These are phyloP conservation scores for Cyanoliseus patagonus DNA, from an alignment of 2,113 vertebrate genomes.

Conservation along the genomic window DNA sequence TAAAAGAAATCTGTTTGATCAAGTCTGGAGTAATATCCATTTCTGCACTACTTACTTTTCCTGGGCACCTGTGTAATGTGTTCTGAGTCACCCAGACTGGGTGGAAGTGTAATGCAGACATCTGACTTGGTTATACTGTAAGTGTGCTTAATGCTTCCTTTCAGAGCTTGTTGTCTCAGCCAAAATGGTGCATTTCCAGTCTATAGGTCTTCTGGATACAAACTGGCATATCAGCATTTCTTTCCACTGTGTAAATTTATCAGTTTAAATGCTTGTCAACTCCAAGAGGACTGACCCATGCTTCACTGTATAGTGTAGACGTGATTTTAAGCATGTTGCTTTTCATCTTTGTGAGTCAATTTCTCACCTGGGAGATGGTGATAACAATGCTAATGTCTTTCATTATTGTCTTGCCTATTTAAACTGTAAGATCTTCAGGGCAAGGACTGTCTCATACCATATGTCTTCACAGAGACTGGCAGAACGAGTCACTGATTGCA, in stretches of 20 bases:
- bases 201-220: background rate
- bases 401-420: slow-evolving; percentile 65
- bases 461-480: slow-evolving; percentile 59
- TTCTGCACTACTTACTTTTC: background rate
- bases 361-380: slow-evolving; percentile 40
- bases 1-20: background rate
- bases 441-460: slow-evolving; percentile 58
- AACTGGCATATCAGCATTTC: background rate
- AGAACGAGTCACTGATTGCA: slow-evolving; percentile 62
- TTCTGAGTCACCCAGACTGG: background rate
- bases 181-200: background rate
- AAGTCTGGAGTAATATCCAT: background rate
- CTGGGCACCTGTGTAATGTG: background rate
- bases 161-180: background rate
- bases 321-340: slow-evolving; percentile 22
- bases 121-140: background rate
- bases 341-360: slow-evolving; percentile 48
- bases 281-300: background rate
- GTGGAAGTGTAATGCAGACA: background rate
- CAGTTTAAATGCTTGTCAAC: background rate
- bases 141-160: background rate
- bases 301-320: background rate
- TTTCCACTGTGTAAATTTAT: background rate
- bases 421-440: slow-evolving; percentile 63
- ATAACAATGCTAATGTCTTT: slow-evolving; percentile 60